These are phyloP conservation scores for Cuculus canorus DNA, from an alignment of 2,797 vertebrate species.

Conservation along the genomic window DNA sequence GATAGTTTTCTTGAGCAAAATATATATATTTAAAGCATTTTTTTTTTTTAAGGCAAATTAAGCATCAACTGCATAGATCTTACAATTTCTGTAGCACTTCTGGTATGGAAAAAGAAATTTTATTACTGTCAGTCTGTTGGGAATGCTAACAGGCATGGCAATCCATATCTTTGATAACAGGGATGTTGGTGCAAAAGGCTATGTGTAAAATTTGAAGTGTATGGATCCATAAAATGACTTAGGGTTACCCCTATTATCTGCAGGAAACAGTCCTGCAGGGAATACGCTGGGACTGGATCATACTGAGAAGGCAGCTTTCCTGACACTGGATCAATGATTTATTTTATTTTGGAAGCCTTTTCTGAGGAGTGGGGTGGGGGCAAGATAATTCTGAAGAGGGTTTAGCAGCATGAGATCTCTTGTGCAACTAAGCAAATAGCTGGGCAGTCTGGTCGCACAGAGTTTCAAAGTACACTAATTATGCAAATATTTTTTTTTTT, in stretches of 20 bases:
- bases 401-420: conserved; percentile 43
- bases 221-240: neutral
- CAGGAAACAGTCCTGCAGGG: neutral
- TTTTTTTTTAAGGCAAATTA: neutral
- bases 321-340: conserved; percentile 40
- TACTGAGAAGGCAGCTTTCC: neutral
- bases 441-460: conserved; percentile 15
- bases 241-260: neutral
- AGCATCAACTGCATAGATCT: neutral
- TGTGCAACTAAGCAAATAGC: conserved; percentile 59
- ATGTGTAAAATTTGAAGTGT: neutral
- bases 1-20: neutral
- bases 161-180: neutral
- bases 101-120: neutral
- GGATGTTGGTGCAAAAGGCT: neutral
- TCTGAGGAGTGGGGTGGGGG: neutral
- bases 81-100: neutral
- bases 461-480: conserved; percentile 37
- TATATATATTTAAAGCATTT: neutral
- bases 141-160: neutral
- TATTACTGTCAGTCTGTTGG: neutral
- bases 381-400: conserved; percentile 26
- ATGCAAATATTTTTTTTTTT: conserved; percentile 6
- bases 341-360: conserved; percentile 49
- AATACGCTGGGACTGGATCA: neutral